Evolutionary conservation across 2,888 invertebrate genomes (phyloP).

Genomic region (Epistrophe grossulariae): DNA sequence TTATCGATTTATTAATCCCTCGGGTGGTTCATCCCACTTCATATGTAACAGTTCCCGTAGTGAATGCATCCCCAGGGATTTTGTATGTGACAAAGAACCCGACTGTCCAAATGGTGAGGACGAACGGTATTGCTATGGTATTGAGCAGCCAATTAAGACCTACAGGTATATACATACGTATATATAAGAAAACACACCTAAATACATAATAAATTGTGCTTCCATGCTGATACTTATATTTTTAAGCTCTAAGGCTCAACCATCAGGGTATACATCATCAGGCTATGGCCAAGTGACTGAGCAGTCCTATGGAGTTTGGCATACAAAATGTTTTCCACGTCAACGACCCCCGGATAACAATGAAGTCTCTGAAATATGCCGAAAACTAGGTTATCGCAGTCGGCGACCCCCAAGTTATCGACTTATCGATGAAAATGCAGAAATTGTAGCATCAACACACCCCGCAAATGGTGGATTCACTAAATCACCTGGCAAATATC

Average conservation of each 20-base stretch:
- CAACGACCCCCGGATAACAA: slow-evolving; percentile 84
- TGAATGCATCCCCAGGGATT: slow-evolving; percentile 89
- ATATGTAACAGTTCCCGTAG: slow-evolving; percentile 81
- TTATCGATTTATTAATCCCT: slow-evolving; percentile 45
- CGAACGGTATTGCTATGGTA: slow-evolving; percentile 87
- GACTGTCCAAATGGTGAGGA: slow-evolving; percentile 92
- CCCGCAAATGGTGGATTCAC: slow-evolving; percentile 78
- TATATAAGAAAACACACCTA: neutral
- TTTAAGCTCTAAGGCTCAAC: slow-evolving; percentile 40
- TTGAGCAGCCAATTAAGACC: slow-evolving; percentile 81
- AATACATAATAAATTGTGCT: slow-evolving; percentile 1
- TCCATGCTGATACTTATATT: neutral
- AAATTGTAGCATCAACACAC: slow-evolving; percentile 79
- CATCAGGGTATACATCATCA: slow-evolving; percentile 17
- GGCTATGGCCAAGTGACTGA: slow-evolving; percentile 87
- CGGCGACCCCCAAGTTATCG: slow-evolving; percentile 82
- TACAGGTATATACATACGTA: slow-evolving; percentile 55
- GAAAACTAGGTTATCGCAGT: slow-evolving; percentile 86
- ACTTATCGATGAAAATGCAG: slow-evolving; percentile 80
- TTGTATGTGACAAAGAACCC: slow-evolving; percentile 90
- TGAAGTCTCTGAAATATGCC: slow-evolving; percentile 86
- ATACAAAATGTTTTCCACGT: slow-evolving; percentile 88
- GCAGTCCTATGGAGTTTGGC: slow-evolving; percentile 89
- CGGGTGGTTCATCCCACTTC: slow-evolving; percentile 11
- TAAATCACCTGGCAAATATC: slow-evolving; percentile 80